These are phyloP conservation scores for Conger conger DNA, from an alignment of 2,113 vertebrate genomes.

Conservation along the genomic window DNA sequence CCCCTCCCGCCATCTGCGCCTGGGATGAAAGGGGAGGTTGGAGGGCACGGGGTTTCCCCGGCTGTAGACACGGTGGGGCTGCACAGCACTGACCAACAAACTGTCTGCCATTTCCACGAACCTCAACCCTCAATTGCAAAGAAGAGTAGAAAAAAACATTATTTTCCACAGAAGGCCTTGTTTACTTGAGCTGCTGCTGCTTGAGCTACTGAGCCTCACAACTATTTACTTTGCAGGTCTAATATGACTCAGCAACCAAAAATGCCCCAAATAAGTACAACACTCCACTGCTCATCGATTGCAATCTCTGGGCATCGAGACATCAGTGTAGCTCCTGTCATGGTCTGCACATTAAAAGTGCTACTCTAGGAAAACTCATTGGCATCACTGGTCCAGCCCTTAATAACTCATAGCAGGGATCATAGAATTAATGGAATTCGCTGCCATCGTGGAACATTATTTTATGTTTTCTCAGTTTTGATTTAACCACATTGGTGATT, in stretches of 20 bases:
- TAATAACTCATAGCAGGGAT: no score
- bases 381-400: not conserved
- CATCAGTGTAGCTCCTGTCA: constrained; percentile 8
- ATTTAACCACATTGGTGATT: no score
- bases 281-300: not conserved
- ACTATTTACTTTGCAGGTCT: constrained; percentile 34
- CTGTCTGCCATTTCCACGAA: constrained; percentile 24
- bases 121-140: constrained; percentile 11
- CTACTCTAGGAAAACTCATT: not conserved
- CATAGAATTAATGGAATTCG: no score
- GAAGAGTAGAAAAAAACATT: constrained; percentile 22
- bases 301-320: constrained; percentile 3
- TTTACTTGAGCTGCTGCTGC: no score
- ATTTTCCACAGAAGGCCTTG: constrained; percentile 43
- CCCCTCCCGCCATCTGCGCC: constrained; percentile 30
- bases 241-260: constrained; percentile 50
- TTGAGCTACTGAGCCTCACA: constrained; percentile 40
- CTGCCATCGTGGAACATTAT: no score
- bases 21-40: constrained; percentile 17
- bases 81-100: constrained; percentile 20
- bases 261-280: constrained; percentile 40
- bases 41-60: constrained; percentile 36
- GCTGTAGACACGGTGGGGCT: constrained; percentile 12
- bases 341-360: not conserved
- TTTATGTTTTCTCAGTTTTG: no score